A percentile compares a stretch with the other conserved stretches of the same genome.
phyloP scores from a whole-genome alignment of 2,113 vertebrate genomes.

The Phalacrocorax carbo region DNA sequence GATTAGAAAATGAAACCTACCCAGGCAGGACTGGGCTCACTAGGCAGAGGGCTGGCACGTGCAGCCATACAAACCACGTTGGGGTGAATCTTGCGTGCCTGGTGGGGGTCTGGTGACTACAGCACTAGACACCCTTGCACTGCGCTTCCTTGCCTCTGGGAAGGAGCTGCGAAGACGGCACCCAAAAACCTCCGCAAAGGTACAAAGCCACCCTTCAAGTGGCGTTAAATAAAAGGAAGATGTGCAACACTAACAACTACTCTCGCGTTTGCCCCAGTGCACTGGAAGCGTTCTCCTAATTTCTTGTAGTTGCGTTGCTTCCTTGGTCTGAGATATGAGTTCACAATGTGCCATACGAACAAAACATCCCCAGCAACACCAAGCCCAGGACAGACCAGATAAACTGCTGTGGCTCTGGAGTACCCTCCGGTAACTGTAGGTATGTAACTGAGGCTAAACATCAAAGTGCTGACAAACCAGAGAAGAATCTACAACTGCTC shows the following conservation, averaged over 20 bases:
- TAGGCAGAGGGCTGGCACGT: not conserved
- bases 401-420: not conserved
- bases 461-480: not conserved
- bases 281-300: not conserved
- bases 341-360: not conserved
- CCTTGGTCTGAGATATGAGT: not conserved
- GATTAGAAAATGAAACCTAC: not conserved
- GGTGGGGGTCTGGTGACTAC: not conserved
- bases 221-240: not conserved
- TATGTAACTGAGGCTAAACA: not conserved
- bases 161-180: not conserved
- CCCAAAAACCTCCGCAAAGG: not conserved
- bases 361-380: not conserved
- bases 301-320: not conserved
- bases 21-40: not conserved
- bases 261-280: fast-evolving
- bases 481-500: not conserved
- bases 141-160: not conserved
- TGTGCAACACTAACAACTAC: not conserved
- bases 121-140: not conserved
- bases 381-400: not conserved
- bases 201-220: not conserved
- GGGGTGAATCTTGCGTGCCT: not conserved
- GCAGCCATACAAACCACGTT: not conserved
- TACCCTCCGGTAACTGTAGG: not conserved